Base-by-base conservation (phyloP, 1,140 invertebrate species). In the Drosophila ambigua region DNA sequence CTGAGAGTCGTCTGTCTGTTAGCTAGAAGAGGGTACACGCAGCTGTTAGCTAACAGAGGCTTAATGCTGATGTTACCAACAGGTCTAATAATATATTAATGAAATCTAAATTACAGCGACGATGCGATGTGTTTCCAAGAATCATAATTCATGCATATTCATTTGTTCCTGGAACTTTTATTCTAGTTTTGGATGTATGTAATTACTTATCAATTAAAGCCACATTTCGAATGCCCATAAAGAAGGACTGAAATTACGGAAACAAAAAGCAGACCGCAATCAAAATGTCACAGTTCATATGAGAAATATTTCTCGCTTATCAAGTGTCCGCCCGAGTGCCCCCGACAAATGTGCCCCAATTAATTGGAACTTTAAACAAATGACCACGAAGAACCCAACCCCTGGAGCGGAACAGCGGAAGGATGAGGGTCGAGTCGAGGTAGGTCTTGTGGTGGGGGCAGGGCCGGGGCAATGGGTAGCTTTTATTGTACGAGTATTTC, bases 401-500 rank as follows among this genome's bases (percentile, higher is more conserved):
- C 49, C 8, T 4, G 35, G 4, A 60, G 8, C 20, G 20, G 16
- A 24, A 26, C 5, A 16, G 51, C 2, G 0, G 7, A 11, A 20
- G 35, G 2, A 35, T 35, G 31, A 35, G 31, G 35, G 35, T 39
- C 4, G 35, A 39, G 0, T 11, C n/a, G 16, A 13, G 35, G 35
- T 13, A 2, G 4, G 4, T 39, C 11, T 39, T 39, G 11, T 13
- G 35, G 11, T 39, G 13, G 35, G 35, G 35, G 1, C 35, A 11
- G 26, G 45, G 20, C 20, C 20, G 20, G 20, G 20, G 45, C 44
- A 69, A 23, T 58, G 60, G 45, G 26, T 59, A 11, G 15, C 28
- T 31, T 59, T 76, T 76, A 79, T 76, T 72, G 72, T 55, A 65
- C 74, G 64, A 78, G 78, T 79, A 54, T 41, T 76, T 69, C 66